These are phyloP conservation scores for Colletes gigas DNA, from an alignment of 1,140 invertebrate genomes.

Conservation along the genomic window DNA sequence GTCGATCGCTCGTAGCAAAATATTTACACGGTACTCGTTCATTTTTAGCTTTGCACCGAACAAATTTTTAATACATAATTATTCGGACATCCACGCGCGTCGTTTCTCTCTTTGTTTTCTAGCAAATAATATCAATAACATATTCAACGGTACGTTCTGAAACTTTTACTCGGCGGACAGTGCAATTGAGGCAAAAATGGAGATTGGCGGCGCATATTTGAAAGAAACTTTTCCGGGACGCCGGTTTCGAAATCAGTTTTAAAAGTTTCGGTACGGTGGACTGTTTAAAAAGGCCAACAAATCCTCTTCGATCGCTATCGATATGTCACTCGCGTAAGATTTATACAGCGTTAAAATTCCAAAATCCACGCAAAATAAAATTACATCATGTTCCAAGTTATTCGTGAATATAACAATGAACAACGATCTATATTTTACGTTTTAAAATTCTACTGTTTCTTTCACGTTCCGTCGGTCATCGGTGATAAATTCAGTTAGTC, in stretches of 20 bases:
- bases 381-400: too few relatives aligned
- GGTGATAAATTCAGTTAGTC: too few relatives aligned
- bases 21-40: background rate
- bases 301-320: too few relatives aligned
- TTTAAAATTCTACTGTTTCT: too few relatives aligned
- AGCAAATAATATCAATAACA: background rate
- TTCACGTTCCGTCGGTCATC: too few relatives aligned
- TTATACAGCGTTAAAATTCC: too few relatives aligned
- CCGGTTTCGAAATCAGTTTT: slow-evolving; percentile 1
- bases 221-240: slow-evolving; percentile 21
- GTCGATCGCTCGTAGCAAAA: too few relatives aligned
- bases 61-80: background rate
- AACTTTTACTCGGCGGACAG: background rate
- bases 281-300: background rate
- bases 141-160: background rate
- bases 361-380: too few relatives aligned
- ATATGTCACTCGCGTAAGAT: background rate
- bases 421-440: too few relatives aligned
- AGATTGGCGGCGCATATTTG: slow-evolving; percentile 9
- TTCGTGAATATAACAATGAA: too few relatives aligned
- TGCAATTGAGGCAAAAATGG: background rate
- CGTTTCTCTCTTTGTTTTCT: background rate
- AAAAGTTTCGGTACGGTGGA: background rate
- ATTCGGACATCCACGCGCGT: too few relatives aligned
- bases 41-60: background rate